phyloP scores from a whole-genome alignment of 2,113 vertebrate genomes.

The Paracanthobrama guichenoti region DNA sequence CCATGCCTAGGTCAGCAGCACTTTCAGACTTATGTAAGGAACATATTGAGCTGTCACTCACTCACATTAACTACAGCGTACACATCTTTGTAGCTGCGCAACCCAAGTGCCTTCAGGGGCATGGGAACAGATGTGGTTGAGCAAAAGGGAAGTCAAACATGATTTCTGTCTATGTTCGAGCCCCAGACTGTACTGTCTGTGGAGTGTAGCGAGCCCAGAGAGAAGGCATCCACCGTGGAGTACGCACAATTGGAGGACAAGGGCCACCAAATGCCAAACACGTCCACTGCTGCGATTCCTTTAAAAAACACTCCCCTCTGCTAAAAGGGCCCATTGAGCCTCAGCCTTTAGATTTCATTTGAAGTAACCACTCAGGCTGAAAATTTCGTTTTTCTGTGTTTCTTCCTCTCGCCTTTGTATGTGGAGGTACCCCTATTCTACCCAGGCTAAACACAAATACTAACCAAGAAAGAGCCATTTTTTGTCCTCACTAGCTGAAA shows the following conservation, averaged over 20 bases:
- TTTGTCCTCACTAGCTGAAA: slow-evolving; percentile 58
- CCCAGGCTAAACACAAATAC: slow-evolving; percentile 53
- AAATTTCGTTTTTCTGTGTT: slow-evolving; percentile 72
- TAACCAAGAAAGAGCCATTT: slow-evolving; percentile 54
- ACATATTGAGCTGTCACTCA: slow-evolving; percentile 70
- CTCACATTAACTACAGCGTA: slow-evolving; percentile 60
- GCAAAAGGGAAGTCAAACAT: slow-evolving; percentile 62
- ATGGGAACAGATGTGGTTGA: slow-evolving; percentile 62
- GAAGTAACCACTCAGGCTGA: slow-evolving; percentile 73
- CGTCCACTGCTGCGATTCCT: slow-evolving; percentile 76
- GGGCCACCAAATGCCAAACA: slow-evolving; percentile 75
- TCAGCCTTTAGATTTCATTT: slow-evolving; percentile 70
- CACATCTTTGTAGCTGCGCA: slow-evolving; percentile 58
- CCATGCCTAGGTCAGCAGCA: slow-evolving; percentile 20
- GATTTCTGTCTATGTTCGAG: slow-evolving; percentile 65
- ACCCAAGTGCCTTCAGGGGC: slow-evolving; percentile 64
- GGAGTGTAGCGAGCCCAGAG: slow-evolving; percentile 41
- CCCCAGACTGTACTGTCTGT: slow-evolving; percentile 46
- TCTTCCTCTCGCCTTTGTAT: slow-evolving; percentile 63
- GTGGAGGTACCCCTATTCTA: slow-evolving; percentile 59
- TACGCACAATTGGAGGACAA: slow-evolving; percentile 71
- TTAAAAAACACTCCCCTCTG: slow-evolving; percentile 60
- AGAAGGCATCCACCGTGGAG: slow-evolving; percentile 65
- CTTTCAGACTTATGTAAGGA: slow-evolving; percentile 60
- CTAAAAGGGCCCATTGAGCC: slow-evolving; percentile 64